Conservation (phyloP, 2,888 invertebrate species). For the Sinohyriopsis cumingii region DNA sequence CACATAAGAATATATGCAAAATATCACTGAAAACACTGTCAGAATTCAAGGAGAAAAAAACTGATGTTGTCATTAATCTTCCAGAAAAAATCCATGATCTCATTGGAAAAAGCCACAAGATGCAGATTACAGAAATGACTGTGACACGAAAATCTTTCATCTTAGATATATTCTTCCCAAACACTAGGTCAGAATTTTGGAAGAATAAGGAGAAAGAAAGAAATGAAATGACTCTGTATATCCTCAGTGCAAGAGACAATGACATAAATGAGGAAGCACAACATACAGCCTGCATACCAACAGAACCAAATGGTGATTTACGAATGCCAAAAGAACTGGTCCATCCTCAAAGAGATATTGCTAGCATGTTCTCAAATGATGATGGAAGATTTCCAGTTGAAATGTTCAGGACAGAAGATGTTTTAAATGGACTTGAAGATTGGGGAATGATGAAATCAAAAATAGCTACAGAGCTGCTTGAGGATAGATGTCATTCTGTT, state of each 20-base stretch:
- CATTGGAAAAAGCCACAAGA: not conserved
- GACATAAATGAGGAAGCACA: conserved; percentile 7
- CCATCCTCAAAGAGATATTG: not conserved
- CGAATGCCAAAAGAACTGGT: not conserved
- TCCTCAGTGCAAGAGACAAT: conserved; percentile 10
- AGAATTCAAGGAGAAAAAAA: conserved; percentile 8
- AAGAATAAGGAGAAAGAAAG: conserved; percentile 13
- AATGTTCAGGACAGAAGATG: not conserved
- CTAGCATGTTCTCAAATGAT: not conserved
- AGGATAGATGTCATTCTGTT: not conserved
- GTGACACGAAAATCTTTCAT: conserved; percentile 14
- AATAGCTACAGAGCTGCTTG: not conserved
- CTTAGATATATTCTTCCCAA: conserved; percentile 15
- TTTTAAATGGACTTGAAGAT: not conserved
- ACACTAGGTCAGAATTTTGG: conserved; percentile 9
- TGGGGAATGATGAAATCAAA: conserved; percentile 1
- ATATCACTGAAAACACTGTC: conserved; percentile 1
- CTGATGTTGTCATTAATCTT: not conserved
- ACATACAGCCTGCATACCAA: conserved; percentile 1
- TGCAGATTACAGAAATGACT: conserved; percentile 5
- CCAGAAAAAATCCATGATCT: not conserved
- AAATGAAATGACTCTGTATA: conserved; percentile 1
- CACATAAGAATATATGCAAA: not conserved
- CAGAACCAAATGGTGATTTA: not conserved
- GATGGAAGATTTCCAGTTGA: conserved; percentile 1